Base-by-base conservation (phyloP, 2,797 vertebrate species). In the Phataginus tetradactyla region DNA sequence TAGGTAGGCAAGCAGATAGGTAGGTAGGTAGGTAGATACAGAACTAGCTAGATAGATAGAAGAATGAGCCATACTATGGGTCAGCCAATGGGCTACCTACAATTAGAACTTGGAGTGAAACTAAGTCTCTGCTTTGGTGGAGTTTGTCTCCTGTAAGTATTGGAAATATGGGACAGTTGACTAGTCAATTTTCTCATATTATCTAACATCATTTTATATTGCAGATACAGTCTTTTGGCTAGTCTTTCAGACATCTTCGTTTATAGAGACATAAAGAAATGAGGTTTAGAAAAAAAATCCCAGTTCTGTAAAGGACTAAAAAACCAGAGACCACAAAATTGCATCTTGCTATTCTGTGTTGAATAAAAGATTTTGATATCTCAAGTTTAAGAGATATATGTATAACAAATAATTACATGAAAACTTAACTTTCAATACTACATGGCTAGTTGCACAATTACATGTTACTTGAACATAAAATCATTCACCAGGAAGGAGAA, bases 391-490 rank as follows among this genome's bases (percentile, higher is more conserved):
- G 25, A 27, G 8, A 6, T 49, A 74, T 63, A 64, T 66, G 25
- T 78, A 74, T 68, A 85, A 80, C 7, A 96, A 85, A 77, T 80
- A 87, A 92, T 68, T 74, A 86, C 74, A 77, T 75, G 75, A 77
- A 74, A 80, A 5, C 51, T 89, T 64, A 81, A 96, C 32, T 85
- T 15, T 61, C 15, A 45, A 29, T 39, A 34, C 74, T 86, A 81
- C 66, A 81, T 39, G 18, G 75, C 92, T 18, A 77, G 2, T 59
- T 90, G 15, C 25, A 84, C 34, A 87, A 49, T 93, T 61, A 81
- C 34, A 51, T 66, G 34, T 34, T 53, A 59, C n/a, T 78, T 63
- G 37, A 63, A 77, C 27, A 78, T 74, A 95, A 89, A 93, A 83
- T 69, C 32, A 90, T 57, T 90, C 87, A 95, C 53, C 4, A 55